These are phyloP conservation scores for Drosophila busckii DNA, from an alignment of 1,140 invertebrate genomes.

Conservation along the genomic window DNA sequence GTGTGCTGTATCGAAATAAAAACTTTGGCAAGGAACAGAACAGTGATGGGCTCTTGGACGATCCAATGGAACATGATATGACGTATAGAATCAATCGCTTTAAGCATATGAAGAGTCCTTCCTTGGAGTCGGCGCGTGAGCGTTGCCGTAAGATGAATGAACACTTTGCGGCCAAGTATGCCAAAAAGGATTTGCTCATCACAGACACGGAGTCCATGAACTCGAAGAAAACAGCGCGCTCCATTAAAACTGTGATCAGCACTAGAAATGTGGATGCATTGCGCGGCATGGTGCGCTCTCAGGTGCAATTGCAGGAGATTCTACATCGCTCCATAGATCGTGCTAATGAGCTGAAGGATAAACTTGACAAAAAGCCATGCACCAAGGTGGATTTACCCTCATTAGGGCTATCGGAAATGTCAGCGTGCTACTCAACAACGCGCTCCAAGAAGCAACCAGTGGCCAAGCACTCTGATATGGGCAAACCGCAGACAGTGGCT, in stretches of 20 bases:
- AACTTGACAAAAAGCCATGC: neutral
- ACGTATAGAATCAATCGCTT: too few relatives aligned
- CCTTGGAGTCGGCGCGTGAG: slow-evolving; percentile 9
- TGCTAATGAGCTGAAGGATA: neutral
- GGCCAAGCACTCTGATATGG: too few relatives aligned
- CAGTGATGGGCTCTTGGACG: too few relatives aligned
- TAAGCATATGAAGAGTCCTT: too few relatives aligned
- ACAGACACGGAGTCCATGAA: neutral
- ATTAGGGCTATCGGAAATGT: neutral
- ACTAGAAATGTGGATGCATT: slow-evolving; percentile 45
- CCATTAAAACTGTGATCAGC: slow-evolving; percentile 41
- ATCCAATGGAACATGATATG: too few relatives aligned
- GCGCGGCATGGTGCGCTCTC: slow-evolving; percentile 37
- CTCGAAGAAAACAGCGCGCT: slow-evolving; percentile 1
- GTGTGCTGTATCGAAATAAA: too few relatives aligned
- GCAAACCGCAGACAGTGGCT: too few relatives aligned
- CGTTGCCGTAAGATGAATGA: neutral
- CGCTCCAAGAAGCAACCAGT: neutral
- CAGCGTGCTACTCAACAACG: neutral
- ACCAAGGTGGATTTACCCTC: neutral
- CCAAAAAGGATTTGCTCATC: neutral
- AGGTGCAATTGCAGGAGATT: slow-evolving; percentile 42
- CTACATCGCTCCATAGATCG: slow-evolving; percentile 13
- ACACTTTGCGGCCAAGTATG: slow-evolving; percentile 3
- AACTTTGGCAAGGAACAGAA: too few relatives aligned